These are phyloP conservation scores for Aporrectodea caliginosa DNA, from an alignment of 1,140 invertebrate genomes.

Conservation along the genomic window DNA sequence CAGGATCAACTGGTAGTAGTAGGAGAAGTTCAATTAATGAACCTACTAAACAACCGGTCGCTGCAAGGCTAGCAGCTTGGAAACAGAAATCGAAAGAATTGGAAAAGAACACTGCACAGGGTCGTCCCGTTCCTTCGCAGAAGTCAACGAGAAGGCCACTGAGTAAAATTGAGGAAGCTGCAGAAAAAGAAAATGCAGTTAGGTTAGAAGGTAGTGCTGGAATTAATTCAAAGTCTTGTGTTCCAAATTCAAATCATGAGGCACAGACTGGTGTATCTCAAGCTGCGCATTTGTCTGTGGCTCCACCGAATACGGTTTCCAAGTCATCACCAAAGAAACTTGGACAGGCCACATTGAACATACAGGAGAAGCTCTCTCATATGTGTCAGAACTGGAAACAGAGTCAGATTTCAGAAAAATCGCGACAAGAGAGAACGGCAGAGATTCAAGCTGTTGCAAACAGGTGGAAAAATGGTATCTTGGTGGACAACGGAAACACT, in stretches of 20 bases:
- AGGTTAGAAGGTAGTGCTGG: too few species aligned
- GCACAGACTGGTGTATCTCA: too few species aligned
- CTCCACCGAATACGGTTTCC: slow-evolving; percentile 14
- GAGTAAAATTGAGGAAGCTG: neutral
- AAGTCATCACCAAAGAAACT: slow-evolving; percentile 40
- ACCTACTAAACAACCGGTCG: neutral
- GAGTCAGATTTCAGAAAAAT: slow-evolving; percentile 39
- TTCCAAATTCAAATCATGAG: neutral
- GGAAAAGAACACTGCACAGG: neutral
- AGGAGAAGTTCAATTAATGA: too few species aligned
- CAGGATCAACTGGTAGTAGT: too few species aligned
- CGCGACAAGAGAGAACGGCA: slow-evolving; percentile 45
- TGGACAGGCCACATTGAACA: slow-evolving; percentile 43
- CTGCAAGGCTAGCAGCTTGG: neutral
- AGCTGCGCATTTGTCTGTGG: neutral
- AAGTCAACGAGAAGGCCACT: neutral
- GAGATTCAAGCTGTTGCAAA: slow-evolving; percentile 50
- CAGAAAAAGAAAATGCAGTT: neutral
- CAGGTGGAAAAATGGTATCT: slow-evolving; percentile 51
- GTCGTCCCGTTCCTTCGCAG: neutral
- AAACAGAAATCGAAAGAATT: neutral
- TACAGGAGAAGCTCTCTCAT: slow-evolving; percentile 47
- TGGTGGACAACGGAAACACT: slow-evolving; percentile 24
- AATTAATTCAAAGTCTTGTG: too few species aligned
- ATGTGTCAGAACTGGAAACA: slow-evolving; percentile 36